These are phyloP conservation scores for Augiades crinisus DNA, from an alignment of 2,888 invertebrate species.

Conservation along the genomic window DNA sequence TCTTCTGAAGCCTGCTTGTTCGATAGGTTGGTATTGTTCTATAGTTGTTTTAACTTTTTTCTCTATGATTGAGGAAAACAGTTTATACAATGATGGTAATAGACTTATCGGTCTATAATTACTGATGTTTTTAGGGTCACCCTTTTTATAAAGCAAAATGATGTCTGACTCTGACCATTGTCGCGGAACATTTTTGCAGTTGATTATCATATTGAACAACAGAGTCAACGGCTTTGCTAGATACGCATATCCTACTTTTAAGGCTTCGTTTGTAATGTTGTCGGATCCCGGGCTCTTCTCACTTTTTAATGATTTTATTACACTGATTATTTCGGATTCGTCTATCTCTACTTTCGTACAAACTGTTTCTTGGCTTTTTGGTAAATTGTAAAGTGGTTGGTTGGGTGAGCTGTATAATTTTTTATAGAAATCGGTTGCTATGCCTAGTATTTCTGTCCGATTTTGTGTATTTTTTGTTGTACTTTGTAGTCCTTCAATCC, in stretches of 20 bases:
- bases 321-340: too few species aligned
- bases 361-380: not conserved
- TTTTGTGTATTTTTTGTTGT: not conserved
- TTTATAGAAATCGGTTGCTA: not conserved
- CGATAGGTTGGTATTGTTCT: slow-evolving; percentile 14
- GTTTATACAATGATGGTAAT: slow-evolving; percentile 2
- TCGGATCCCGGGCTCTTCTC: not conserved
- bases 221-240: not conserved
- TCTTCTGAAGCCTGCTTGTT: slow-evolving; percentile 23
- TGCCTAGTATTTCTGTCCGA: not conserved
- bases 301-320: too few species aligned
- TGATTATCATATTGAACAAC: slow-evolving; percentile 14
- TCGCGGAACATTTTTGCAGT: not conserved
- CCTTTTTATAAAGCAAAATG: slow-evolving; percentile 22
- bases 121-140: slow-evolving; percentile 9
- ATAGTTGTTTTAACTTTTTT: slow-evolving; percentile 1
- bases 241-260: not conserved
- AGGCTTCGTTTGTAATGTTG: not conserved
- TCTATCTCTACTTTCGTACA: not conserved
- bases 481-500: slow-evolving; percentile 13
- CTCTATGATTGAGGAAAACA: slow-evolving; percentile 11
- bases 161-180: slow-evolving; percentile 18
- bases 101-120: slow-evolving; percentile 1
- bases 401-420: not conserved
- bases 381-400: not conserved